A percentile compares a stretch with the other conserved stretches of the same genome.
Evolutionary conservation across 1,140 invertebrate species (phyloP).

Genomic region (Heliconius nattereri): DNA sequence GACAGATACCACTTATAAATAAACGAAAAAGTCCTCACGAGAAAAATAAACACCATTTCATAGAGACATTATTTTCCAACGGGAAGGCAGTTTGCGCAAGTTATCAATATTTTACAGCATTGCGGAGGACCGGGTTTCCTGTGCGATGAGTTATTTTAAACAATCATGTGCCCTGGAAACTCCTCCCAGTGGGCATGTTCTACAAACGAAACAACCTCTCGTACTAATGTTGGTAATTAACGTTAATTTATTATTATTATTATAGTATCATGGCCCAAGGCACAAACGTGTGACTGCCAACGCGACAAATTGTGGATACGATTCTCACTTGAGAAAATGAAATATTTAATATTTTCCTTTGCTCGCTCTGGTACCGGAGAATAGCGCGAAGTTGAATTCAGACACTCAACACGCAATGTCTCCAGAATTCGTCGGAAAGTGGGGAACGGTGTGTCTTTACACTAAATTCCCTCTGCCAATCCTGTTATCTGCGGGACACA

Average conservation of each 20-base stretch:
- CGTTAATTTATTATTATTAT: background rate
- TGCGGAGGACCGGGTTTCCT: slow-evolving; percentile 7
- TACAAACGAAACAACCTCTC: background rate
- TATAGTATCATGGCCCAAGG: background rate
- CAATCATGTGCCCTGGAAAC: slow-evolving; percentile 2
- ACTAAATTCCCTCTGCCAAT: too few relatives aligned
- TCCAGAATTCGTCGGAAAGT: too few relatives aligned
- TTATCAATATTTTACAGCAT: slow-evolving; percentile 31
- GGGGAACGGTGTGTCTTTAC: too few relatives aligned
- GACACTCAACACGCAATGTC: too few relatives aligned
- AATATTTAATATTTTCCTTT: too few relatives aligned
- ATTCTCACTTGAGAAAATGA: too few relatives aligned
- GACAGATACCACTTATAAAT: background rate
- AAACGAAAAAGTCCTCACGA: background rate
- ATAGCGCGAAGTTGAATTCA: too few relatives aligned
- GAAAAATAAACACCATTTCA: slow-evolving; percentile 9
- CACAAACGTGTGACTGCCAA: too few relatives aligned
- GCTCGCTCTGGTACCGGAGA: too few relatives aligned
- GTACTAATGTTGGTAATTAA: background rate
- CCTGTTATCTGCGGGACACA: too few relatives aligned
- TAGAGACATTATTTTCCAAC: slow-evolving; percentile 2
- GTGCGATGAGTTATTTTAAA: slow-evolving; percentile 11
- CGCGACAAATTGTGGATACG: too few relatives aligned
- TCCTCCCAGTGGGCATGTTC: background rate
- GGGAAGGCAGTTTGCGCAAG: slow-evolving; percentile 15